Evolutionary conservation across 2,113 vertebrate species (phyloP).

Genomic region (Phalacrocorax pelagicus): DNA sequence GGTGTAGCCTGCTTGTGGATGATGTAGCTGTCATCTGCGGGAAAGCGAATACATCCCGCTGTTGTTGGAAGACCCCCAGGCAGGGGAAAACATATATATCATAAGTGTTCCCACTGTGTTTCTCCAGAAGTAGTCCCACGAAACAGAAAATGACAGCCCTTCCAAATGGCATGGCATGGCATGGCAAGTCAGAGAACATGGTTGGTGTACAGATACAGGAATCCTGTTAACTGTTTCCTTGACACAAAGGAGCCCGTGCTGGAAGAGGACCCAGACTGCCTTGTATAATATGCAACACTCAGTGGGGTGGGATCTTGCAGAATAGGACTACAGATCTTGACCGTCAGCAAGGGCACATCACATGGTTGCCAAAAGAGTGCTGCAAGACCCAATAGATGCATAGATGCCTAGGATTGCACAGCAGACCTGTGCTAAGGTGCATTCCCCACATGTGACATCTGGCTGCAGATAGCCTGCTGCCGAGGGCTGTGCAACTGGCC

Average conservation of each 20-base stretch:
- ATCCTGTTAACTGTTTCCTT: not conserved
- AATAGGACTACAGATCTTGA: not conserved
- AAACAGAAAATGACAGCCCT: not conserved
- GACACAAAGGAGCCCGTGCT: not conserved
- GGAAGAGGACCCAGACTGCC: not conserved
- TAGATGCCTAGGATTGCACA: rapidly evolving
- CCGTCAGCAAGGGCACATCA: not conserved
- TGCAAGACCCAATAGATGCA: not conserved
- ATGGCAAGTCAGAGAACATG: not conserved
- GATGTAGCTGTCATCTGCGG: not conserved
- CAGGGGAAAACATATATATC: not conserved
- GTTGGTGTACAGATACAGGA: not conserved
- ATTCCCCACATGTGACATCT: rapidly evolving
- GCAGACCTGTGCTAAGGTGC: not conserved
- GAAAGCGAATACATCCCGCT: not conserved
- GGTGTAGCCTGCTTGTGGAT: not conserved
- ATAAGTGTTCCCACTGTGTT: not conserved
- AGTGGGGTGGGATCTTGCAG: not conserved
- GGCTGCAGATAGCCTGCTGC: not conserved
- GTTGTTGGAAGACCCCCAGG: not conserved
- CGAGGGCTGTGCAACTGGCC: not conserved
- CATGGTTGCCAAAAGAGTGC: not conserved
- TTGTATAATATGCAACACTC: not conserved
- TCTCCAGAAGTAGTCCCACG: not conserved
- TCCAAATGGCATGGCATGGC: not conserved